Percentiles rank a stretch among this genome's conserved stretches.
These are phyloP conservation scores for Empis stercorea DNA, from an alignment of 2,888 invertebrate species.

Conservation along the genomic window DNA sequence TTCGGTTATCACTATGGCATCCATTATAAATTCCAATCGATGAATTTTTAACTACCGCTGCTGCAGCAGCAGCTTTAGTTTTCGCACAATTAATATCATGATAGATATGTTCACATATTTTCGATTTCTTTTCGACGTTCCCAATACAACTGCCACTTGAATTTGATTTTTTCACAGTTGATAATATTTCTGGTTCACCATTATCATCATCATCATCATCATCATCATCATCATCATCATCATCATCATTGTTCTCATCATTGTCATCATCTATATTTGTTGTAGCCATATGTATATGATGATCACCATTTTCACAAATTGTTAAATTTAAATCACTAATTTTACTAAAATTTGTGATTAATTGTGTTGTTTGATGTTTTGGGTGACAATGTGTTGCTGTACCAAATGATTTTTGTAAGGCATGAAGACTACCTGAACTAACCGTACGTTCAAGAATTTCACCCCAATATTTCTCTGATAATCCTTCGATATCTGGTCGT, in stretches of 20 bases:
- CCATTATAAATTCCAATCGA: constrained; percentile 1
- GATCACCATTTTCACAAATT: constrained; percentile 8
- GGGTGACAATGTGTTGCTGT: constrained; percentile 21
- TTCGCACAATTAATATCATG: constrained; percentile 36
- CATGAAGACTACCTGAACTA: constrained; percentile 61
- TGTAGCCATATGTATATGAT: neutral
- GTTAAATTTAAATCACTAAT: constrained; percentile 31
- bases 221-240: constrained; percentile 4
- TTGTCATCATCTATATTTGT: neutral
- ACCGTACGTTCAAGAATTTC: constrained; percentile 67
- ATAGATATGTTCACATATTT: constrained; percentile 33
- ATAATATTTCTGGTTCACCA: constrained; percentile 7
- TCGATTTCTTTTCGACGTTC: constrained; percentile 31
- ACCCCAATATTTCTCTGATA: constrained; percentile 60
- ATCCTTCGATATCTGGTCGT: constrained; percentile 48
- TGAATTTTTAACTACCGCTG: constrained; percentile 8
- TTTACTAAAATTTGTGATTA: constrained; percentile 33
- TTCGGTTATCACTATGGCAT: constrained; percentile 17
- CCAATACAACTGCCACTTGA: constrained; percentile 11
- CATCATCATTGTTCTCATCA: constrained; percentile 9
- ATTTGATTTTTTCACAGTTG: neutral
- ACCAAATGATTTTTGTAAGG: constrained; percentile 41
- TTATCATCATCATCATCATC: constrained; percentile 9
- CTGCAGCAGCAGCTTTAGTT: constrained; percentile 22
- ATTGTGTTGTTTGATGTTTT: constrained; percentile 10